Evolutionary conservation across 2,888 invertebrate species (phyloP).

Genomic region (Vannuccia rotundouncinata): DNA sequence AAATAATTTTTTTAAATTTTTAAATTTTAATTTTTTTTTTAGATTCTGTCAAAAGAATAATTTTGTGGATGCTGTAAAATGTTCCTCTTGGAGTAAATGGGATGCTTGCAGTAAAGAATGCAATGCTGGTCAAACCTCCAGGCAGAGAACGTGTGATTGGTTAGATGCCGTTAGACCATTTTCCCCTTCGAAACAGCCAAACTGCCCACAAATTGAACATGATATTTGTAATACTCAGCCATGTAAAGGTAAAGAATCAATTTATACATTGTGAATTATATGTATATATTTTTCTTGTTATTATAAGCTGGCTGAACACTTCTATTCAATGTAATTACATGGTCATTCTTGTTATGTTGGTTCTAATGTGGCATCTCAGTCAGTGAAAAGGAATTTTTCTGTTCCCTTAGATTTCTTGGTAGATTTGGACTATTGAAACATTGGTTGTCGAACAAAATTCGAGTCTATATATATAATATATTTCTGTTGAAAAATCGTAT

Average conservation of each 20-base stretch:
- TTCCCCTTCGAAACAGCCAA: background rate
- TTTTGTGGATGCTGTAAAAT: background rate
- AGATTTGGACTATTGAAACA: no score
- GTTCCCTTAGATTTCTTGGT: no score
- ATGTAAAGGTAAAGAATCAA: background rate
- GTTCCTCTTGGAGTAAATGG: background rate
- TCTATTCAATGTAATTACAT: background rate
- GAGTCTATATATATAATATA: no score
- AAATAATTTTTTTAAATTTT: background rate
- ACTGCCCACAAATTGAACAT: background rate
- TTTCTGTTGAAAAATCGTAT: no score
- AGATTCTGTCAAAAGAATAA: background rate
- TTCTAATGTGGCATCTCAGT: no score
- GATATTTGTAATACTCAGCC: background rate
- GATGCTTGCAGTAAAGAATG: background rate
- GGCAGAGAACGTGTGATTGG: background rate
- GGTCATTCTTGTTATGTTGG: background rate
- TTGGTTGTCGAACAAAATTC: no score
- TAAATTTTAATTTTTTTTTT: background rate
- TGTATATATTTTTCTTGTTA: background rate
- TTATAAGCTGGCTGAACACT: no score
- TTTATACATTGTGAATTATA: background rate
- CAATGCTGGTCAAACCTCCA: background rate
- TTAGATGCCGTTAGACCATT: background rate
- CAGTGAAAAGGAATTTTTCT: no score